Conservation (phyloP, 2,113 vertebrate species). For the Ciconia maguari region DNA sequence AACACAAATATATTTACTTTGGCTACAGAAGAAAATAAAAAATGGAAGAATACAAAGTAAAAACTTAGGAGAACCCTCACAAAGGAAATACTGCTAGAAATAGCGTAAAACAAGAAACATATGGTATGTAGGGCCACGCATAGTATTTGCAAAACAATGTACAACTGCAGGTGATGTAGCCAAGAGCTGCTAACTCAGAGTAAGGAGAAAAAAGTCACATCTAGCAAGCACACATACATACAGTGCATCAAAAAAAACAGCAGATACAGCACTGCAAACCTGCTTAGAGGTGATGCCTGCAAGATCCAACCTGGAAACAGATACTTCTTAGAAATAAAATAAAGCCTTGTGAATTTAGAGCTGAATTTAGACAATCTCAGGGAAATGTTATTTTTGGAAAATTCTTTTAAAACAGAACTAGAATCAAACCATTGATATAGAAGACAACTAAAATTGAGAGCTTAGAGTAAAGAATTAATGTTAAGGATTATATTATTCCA, state of each 20-base stretch:
- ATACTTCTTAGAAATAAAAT: not conserved
- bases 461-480: not conserved
- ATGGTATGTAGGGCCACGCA: not conserved
- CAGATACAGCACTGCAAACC: not conserved
- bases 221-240: not conserved
- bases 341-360: not conserved
- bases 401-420: not conserved
- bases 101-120: not conserved
- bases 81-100: not conserved
- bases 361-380: not conserved
- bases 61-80: not conserved
- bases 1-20: not conserved
- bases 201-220: not conserved
- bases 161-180: not conserved
- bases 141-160: not conserved
- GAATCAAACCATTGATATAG: not conserved
- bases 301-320: not conserved
- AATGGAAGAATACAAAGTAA: not conserved
- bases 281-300: not conserved
- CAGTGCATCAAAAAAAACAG: not conserved
- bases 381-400: not conserved
- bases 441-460: not conserved
- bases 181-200: not conserved
- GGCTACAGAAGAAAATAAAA: not conserved
- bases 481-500: not conserved